Evolutionary conservation across 2,797 vertebrate species (phyloP).

Genomic region (Anguilla anguilla): DNA sequence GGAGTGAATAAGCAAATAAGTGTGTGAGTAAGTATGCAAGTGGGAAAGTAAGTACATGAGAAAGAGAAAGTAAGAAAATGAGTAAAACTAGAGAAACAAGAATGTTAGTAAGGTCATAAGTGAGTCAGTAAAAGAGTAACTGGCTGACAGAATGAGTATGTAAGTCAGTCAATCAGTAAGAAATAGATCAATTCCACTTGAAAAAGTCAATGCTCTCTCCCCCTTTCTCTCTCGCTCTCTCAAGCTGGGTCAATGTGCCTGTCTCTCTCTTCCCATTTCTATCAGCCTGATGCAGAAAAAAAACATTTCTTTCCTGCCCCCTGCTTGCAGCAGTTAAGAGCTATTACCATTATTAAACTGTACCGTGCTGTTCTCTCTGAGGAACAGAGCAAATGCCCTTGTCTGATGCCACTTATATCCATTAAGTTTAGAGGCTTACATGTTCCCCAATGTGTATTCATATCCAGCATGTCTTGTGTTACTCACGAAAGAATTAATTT

Average conservation of each 20-base stretch:
- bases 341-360: constrained; percentile 7
- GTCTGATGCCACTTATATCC: constrained; percentile 14
- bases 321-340: not conserved
- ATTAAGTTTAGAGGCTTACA: constrained; percentile 10
- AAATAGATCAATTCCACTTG: not conserved
- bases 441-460: constrained; percentile 14
- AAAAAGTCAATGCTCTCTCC: not conserved
- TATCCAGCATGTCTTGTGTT: constrained; percentile 18
- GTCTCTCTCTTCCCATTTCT: not conserved
- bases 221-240: not conserved
- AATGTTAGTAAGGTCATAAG: not conserved
- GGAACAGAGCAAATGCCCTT: not conserved
- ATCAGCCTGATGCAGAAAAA: not conserved
- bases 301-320: not conserved
- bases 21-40: no score
- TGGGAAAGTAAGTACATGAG: no score
- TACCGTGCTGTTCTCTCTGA: not conserved
- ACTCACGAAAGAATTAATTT: constrained; percentile 62
- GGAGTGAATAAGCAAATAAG: no score
- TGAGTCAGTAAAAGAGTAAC: not conserved
- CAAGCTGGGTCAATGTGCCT: not conserved
- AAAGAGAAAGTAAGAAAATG: not conserved
- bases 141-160: not conserved
- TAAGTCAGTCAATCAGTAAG: not conserved
- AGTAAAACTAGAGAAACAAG: not conserved